Conservation (phyloP, 2,888 invertebrate species). For the Boloria euphrosyne region DNA sequence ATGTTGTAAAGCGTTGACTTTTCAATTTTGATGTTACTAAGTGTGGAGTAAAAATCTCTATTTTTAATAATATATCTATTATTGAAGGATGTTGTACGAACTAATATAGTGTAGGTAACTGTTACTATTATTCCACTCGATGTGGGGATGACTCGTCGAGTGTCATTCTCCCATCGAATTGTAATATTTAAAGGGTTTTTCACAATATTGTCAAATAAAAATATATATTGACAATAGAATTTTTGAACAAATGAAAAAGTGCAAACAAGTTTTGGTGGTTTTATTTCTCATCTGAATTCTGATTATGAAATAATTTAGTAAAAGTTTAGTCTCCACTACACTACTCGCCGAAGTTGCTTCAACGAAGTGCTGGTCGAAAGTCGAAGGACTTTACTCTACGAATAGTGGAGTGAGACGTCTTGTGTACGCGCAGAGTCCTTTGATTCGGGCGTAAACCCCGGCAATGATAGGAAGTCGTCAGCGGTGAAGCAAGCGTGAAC, state of each 20-base stretch:
- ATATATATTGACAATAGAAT: conserved; percentile 61
- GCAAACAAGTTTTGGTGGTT: conserved; percentile 56
- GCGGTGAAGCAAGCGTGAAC: no score
- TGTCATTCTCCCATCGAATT: conserved; percentile 52
- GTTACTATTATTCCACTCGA: conserved; percentile 55
- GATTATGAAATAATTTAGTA: not conserved
- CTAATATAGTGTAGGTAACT: conserved; percentile 50
- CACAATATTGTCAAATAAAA: conserved; percentile 62
- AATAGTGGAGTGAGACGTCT: no score
- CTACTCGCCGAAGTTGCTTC: no score
- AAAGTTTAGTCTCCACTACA: no score
- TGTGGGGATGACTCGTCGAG: conserved; percentile 39
- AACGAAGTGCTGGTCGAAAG: no score
- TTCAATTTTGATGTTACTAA: conserved; percentile 49
- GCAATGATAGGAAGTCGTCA: no score
- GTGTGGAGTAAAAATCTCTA: conserved; percentile 56
- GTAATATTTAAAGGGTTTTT: conserved; percentile 58
- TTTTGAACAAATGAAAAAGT: conserved; percentile 70
- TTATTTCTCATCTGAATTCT: conserved; percentile 43
- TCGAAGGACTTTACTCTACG: no score
- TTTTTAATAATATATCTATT: conserved; percentile 50
- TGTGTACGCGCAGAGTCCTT: no score
- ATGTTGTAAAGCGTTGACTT: conserved; percentile 41
- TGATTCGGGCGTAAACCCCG: no score
- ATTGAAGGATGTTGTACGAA: conserved; percentile 50